Evolutionary conservation across 2,888 invertebrate genomes (phyloP), one percentile per base, ranked within the genome.

Genomic region (Meliscaeva auricollis): DNA sequence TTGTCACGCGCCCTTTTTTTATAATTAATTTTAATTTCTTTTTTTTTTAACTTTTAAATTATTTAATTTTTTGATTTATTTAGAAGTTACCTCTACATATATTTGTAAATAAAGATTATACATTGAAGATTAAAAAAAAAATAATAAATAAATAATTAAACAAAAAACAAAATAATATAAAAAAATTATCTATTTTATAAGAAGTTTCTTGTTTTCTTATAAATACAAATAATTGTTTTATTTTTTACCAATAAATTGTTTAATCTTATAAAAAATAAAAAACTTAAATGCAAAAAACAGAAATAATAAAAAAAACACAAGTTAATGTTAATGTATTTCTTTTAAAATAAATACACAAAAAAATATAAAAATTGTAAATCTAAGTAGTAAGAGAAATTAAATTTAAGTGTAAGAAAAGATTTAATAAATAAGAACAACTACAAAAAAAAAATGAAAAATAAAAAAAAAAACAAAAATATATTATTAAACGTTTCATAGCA

Each of bases 201-300:
- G 88, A 83, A 88, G 83, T 87, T 87, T 87, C 84, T 82, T 88
- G 87, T 79, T 85, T 78, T 77, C 81, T 64, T 84, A 83, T 72
- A 73, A 66, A 66, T 69, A 84, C 56, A 72, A 69, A 76, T 66
- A 66, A 81, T 85, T 76, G 80, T 85, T 81, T 76, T 48, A 69
- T 69, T 82, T 80, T 80, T 76, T 81, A 85, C 72, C 76, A 77
- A 81, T 81, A 76, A 68, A 76, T 85, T 85, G 66, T 80, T 68
- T 85, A 76, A 80, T 73, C 72, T 81, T 68, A 70, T 74, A 68
- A 35, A 60, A 54, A 68, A 69, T 15, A 54, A 32, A 54, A 56
- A 56, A 56, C 17, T 15, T 32, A 56, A 35, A 56, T 35, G 35
- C 50, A 58, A 54, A 72, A 58, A 38, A 11, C 38, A 38, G 46